A percentile compares a stretch with the other conserved stretches of the same genome.
Conservation (phyloP, 2,113 vertebrate genomes). For the Oceanodroma tethys region DNA sequence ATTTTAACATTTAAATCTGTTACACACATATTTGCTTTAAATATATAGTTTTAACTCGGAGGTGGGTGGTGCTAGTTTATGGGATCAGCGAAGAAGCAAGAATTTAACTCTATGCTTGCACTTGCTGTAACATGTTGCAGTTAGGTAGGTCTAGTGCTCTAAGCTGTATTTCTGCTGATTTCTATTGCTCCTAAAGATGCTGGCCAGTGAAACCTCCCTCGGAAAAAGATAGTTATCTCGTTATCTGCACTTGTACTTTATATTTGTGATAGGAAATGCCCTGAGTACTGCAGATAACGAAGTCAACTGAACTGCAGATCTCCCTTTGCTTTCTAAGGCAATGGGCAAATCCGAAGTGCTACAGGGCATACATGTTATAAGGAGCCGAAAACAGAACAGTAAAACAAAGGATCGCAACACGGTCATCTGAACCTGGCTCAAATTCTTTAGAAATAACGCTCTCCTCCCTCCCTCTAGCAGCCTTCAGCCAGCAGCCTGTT, state of each 20-base stretch:
- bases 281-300: background rate
- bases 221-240: background rate
- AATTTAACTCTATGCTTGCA: constrained; percentile 47
- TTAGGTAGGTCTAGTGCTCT: background rate
- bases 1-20: constrained; percentile 17
- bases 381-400: background rate
- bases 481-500: constrained; percentile 67
- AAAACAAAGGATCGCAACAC: constrained; percentile 24
- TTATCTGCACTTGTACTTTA: background rate
- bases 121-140: background rate
- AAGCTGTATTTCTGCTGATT: background rate
- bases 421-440: constrained; percentile 49
- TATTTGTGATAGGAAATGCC: background rate
- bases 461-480: constrained; percentile 54
- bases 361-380: background rate
- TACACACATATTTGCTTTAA: constrained; percentile 38
- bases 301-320: background rate
- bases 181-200: background rate
- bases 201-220: background rate
- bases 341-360: background rate
- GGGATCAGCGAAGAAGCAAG: constrained; percentile 12
- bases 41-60: background rate
- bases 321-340: constrained; percentile 27
- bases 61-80: constrained; percentile 46
- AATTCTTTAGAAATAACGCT: constrained; percentile 47